Base-by-base conservation (phyloP, 2,113 vertebrate genomes). In the Columba livia region DNA sequence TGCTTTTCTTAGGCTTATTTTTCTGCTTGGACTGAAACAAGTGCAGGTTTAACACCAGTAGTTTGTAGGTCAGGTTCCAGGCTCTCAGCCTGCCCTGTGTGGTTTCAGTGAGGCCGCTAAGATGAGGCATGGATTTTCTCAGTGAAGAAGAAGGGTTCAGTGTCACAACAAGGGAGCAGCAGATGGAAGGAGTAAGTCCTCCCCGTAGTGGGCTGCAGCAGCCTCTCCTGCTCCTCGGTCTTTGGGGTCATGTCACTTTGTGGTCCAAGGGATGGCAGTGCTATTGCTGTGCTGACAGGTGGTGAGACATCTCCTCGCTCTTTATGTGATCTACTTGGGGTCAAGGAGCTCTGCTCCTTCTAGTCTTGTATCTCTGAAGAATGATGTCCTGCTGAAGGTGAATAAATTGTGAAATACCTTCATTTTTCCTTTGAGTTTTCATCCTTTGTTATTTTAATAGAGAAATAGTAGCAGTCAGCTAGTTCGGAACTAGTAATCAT, bases 71-170 rank as follows among this genome's bases (percentile, higher is more conserved):
- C 42, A 28, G 7, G 21, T 79, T 82, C 51, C 18, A 62, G 69
- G 36, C 38, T 71, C 9, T 73, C 64, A 79, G 23, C 32, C 29
- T 73, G 64, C 40, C 38, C 56, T 42, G 36, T 3, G 32, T 12
- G 6, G 20, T 71, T 70, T 29, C 40, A 62, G 38, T 9, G 18
- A 8, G 40, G 36, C 47, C 0, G 0, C 51, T 74, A 5, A 54
- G 57, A 31, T 10, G 51, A 8, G 15, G 6, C 17, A 4, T 15
- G 66, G 47, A 31, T 88, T 88, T 16, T 9, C 31, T 82, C 15
- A 15, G 10, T 23, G 50, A 12, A 34, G 29, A 40, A 29, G 26
- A n/a, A 53, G 56, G n/a, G 16, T 50, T 73, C 15, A 1, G 17
- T 50, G 31, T 80, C 65, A 34, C 44, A 79, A 57, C 31, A 56